Evolutionary conservation across 2,888 invertebrate species (phyloP), one percentile per base, ranked within the genome.

Genomic region (Caenorhabditis sinica): DNA sequence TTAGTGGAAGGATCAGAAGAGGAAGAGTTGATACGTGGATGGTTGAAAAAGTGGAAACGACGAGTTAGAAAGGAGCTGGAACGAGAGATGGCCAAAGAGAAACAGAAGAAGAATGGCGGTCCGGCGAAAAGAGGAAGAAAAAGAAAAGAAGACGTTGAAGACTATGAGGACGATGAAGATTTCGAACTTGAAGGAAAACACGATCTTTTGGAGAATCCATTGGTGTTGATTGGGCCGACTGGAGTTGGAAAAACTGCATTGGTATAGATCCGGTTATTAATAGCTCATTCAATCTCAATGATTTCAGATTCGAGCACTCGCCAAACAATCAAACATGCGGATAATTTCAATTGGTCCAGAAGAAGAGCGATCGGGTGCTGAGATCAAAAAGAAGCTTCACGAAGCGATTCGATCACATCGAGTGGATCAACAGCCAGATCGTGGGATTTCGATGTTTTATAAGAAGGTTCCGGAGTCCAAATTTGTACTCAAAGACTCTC

Each of bases 191-290:
- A 17, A 2, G 49, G n/a, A n/a, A 33, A 33, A 2, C 63, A 82
- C 8, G 68, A 74, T 8, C 51, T 43, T 45, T 33, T 75, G 8
- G 68, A 79, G 58, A 83, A 83, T 43, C 83, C 83, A 1, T 49
- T 83, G 53, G 74, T 83, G 20, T 63, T 83, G 53, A 80, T 75
- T 20, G 83, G 83, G 4, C 83, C 83, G 13, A 71, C 71, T 13
- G 83, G 83, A 30, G 79, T 79, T n/a, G 83, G 83, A 49, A 83
- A 83, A 25, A 75, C 73, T n/a, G 83, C 83, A 8, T 63, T 83
- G 53, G 82, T 83, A 69, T 20, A 28, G 17, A 20, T 28, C 6
- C n/a, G 15, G n/a, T n/a, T n/a, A n/a, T n/a, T n/a, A n/a, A 49
- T 56, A 15, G 2, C 5, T 23, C 33, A 40, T 13, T 15, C 20